Conservation (phyloP, 2,797 vertebrate species). For the Schizothorax lantsangensis region DNA sequence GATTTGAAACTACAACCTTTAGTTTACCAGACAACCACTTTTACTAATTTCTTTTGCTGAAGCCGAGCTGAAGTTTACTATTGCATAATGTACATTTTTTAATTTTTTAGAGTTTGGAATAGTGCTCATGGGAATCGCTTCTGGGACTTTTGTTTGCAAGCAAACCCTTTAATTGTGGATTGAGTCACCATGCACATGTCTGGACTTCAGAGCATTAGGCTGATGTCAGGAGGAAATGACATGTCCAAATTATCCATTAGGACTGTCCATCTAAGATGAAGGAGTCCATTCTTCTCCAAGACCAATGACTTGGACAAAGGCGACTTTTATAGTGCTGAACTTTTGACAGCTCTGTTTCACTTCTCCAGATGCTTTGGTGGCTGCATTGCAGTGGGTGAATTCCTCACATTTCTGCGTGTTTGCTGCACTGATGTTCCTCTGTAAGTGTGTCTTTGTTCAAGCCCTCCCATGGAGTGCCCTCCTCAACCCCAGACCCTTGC, state of each 20-base stretch:
- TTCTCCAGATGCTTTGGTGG: slow-evolving; percentile 67
- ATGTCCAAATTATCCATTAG: slow-evolving; percentile 20
- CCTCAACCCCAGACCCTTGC: slow-evolving; percentile 51
- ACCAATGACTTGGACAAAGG: slow-evolving; percentile 71
- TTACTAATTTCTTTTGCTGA: not conserved
- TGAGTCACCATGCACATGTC: slow-evolving; percentile 7
- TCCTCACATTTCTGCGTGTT: slow-evolving; percentile 76
- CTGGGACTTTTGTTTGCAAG: not conserved
- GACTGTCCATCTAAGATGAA: slow-evolving; percentile 65
- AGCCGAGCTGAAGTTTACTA: not conserved
- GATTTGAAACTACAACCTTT: not conserved
- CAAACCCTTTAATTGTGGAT: not conserved
- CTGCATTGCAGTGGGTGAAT: slow-evolving; percentile 76
- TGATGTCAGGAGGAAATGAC: slow-evolving; percentile 54
- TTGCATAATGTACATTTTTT: too few species aligned
- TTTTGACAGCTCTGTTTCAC: slow-evolving; percentile 77
- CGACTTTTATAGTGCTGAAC: slow-evolving; percentile 77
- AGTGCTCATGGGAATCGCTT: not conserved
- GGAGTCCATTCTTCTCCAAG: slow-evolving; percentile 70
- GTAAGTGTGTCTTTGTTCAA: slow-evolving; percentile 59
- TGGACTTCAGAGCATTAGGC: not conserved
- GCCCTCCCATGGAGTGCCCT: slow-evolving; percentile 58
- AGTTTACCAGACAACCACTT: not conserved
- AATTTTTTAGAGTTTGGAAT: not conserved
- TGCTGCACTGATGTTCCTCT: slow-evolving; percentile 67